phyloP scores from a whole-genome alignment of 2,113 vertebrate genomes.

The Cheilinus undulatus region DNA sequence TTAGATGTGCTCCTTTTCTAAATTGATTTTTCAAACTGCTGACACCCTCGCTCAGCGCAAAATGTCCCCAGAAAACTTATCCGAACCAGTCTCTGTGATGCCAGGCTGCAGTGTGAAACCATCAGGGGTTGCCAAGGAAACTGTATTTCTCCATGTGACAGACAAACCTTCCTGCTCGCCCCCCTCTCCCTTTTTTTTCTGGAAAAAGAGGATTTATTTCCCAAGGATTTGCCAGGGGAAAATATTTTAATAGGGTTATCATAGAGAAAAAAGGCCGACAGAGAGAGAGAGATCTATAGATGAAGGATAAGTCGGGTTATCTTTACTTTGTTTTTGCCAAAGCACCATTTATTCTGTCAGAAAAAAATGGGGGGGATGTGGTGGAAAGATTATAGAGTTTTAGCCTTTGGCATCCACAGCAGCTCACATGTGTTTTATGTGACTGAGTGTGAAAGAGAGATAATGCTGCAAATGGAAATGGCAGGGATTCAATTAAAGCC shows the following conservation, averaged over 20 bases:
- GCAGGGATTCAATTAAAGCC: conserved; percentile 51
- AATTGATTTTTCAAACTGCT: conserved; percentile 42
- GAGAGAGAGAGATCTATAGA: conserved; percentile 47
- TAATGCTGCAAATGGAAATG: conserved; percentile 51
- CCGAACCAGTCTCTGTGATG: conserved; percentile 53
- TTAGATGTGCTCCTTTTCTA: conserved; percentile 29
- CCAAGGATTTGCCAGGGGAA: conserved; percentile 71
- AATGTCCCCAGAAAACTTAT: conserved; percentile 62
- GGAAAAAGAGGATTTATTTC: conserved; percentile 73
- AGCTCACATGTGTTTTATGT: conserved; percentile 57
- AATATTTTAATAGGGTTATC: conserved; percentile 76
- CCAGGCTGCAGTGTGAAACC: conserved; percentile 67
- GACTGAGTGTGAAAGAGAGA: conserved; percentile 59
- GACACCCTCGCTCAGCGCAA: conserved; percentile 23
- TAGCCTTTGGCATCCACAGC: conserved; percentile 68
- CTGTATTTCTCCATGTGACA: conserved; percentile 69
- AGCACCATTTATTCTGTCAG: conserved; percentile 43
- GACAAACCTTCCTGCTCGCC: conserved; percentile 50
- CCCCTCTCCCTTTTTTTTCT: conserved; percentile 29
- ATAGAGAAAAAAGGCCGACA: conserved; percentile 16
- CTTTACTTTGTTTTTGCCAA: conserved; percentile 55
- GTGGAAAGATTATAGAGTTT: conserved; percentile 63
- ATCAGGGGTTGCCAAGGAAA: conserved; percentile 80
- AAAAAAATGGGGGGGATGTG: conserved; percentile 27
- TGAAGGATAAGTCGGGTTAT: conserved; percentile 63